Evolutionary conservation across 2,888 invertebrate genomes (phyloP).

Genomic region (Caenorhabditis wallacei): DNA sequence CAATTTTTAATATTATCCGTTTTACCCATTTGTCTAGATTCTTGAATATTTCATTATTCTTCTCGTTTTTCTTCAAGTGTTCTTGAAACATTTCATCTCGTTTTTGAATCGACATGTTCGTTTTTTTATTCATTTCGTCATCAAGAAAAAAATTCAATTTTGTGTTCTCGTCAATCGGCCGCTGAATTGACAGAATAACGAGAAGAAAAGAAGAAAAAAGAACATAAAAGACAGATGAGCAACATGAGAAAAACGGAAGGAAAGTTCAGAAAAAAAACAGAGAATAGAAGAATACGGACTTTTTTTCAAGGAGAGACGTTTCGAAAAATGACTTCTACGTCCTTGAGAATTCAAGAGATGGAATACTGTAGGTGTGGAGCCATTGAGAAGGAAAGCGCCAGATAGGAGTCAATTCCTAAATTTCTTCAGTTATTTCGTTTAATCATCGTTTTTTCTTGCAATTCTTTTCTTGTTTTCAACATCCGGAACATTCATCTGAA

Average conservation of each 20-base stretch:
- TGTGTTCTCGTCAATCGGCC: not conserved
- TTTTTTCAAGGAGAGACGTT: not conserved
- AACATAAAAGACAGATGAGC: conserved; percentile 5
- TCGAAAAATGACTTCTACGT: too few species aligned
- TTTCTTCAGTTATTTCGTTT: not conserved
- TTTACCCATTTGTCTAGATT: not conserved
- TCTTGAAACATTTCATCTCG: conserved; percentile 8
- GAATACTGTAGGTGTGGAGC: too few species aligned
- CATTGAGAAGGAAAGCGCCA: too few species aligned
- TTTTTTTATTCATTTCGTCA: conserved; percentile 26
- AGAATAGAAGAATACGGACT: not conserved
- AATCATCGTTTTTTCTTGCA: not conserved
- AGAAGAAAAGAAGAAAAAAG: conserved; percentile 9
- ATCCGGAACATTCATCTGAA: conserved; percentile 23
- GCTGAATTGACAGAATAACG: conserved; percentile 16
- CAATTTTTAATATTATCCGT: too few species aligned
- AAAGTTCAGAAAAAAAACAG: not conserved
- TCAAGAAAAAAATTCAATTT: conserved; percentile 16
- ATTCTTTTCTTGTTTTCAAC: conserved; percentile 19
- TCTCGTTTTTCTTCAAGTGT: conserved; percentile 4
- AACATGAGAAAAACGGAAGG: not conserved
- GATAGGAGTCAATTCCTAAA: not conserved
- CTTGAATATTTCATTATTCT: conserved; percentile 25
- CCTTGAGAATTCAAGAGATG: too few species aligned
- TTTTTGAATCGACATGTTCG: conserved; percentile 1